Base-by-base conservation (phyloP, 2,113 vertebrate species). In the Montifringilla adamsi region DNA sequence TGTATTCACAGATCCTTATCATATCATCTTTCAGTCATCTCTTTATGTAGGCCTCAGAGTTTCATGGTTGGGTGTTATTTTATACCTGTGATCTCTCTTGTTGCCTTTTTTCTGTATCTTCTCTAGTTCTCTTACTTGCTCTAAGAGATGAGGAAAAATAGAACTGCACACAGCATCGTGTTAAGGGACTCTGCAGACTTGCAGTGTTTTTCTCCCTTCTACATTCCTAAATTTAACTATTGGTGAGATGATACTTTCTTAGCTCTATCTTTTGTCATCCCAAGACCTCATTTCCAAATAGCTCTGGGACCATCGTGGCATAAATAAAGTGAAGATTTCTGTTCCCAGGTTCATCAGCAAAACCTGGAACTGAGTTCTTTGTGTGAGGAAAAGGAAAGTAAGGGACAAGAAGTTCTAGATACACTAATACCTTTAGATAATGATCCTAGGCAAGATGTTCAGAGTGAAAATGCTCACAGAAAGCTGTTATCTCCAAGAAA, bases 241-340 rank as follows among this genome's bases (percentile, higher is more conserved):
- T 8, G 10, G 26, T 58, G 31, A 84, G 50, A 15, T 58, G 37
- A 37, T 86, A 43, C 41, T 88, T 90, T 90, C 67, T 80, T 74
- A 84, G 13, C 33, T 15, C 8, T 69, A 15, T 58, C 37, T 88
- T 93, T 94, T 84, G 30, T 88, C 59, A 79, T 69, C n/a, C n/a
- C 43, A 55, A 67, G 59, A 77, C 23, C 55, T 90, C n/a, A 74
- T 89, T 93, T 92, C 83, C 87, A 90, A 88, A 70, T 53, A 74
- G 33, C 56, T 74, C 39, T 84, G 52, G 68, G 59, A 8, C 55
- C 16, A 63, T 77, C 19, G 31, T 13, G 27, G 30, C 43, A 66
- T 20, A 76, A 93, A 76, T 69, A 86, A 73, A 46, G 4, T 30
- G 31, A 83, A 76, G 27, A 66, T 67, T 90, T 92, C 60, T 77